Base-by-base conservation (phyloP, 2,113 vertebrate species). In the Eptesicus fuscus region DNA sequence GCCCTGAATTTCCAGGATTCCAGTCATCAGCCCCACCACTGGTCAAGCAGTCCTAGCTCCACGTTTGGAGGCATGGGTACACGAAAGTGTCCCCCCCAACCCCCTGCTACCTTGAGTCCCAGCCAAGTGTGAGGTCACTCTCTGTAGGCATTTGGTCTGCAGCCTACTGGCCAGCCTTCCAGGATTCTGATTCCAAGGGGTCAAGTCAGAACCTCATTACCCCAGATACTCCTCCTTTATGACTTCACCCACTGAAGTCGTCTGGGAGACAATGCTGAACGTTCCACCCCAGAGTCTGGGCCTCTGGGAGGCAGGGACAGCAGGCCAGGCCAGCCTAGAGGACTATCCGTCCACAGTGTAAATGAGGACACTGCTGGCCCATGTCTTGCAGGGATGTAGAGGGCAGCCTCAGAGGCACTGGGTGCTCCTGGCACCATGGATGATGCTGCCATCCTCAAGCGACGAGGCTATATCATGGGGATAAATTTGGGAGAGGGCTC, bases 391-490 rank as follows among this genome's bases (percentile, higher is more conserved):
- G 84, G 51, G 80, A 10, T 11, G 76, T 91, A 86, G 94, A 69
- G 18, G 53, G 37, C 86, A 77, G 69, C 35, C 95, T 96, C 88
- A 35, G 20, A 80, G 78, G 79, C 69, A 65, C 20, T 93, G 44
- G 12, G 87, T 2, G 0, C 86, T 96, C 84, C 95, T 2, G 0
- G 89, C 11, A 90, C 80, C 37, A 83, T 96, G 91, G 97, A 96
- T 70, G 95, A 98, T 40, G 95, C 63, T n/a, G 76, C 94, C 0
- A 7, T 98, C 84, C 97, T 98, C 53, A 98, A 97, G 89, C 95
- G 96, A 89, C 95, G 95, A 87, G 98, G 98, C 30, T 98, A 98
- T 87, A 97, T 96, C 83, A 67, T 97, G 28, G 96, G 95, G 25
- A 96, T 76, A 32, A 96, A 84, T 44, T 78, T 96, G 12, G 47